Conservation (phyloP, 2,797 vertebrate genomes). For the Sorex maritimensis region DNA sequence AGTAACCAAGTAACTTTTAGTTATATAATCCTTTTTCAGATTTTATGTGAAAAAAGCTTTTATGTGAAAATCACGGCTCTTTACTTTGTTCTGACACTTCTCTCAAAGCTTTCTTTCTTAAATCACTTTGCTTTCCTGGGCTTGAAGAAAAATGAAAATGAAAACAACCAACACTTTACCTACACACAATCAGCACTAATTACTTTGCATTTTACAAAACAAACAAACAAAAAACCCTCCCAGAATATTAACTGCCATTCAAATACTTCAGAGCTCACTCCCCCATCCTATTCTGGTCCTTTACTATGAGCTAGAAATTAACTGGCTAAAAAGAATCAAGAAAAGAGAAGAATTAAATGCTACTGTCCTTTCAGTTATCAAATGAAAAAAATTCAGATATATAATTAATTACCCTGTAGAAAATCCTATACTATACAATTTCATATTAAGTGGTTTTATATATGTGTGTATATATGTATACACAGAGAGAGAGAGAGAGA, state of each 20-base stretch:
- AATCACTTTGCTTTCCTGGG: conserved; percentile 4
- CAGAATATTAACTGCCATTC: not conserved
- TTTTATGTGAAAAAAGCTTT: conserved; percentile 26
- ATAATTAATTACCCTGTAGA: conserved; percentile 30
- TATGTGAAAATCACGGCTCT: conserved; percentile 37
- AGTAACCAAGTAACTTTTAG: conserved; percentile 40
- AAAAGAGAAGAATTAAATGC: conserved; percentile 35
- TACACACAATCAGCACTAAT: not conserved
- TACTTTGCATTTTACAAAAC: conserved; percentile 37
- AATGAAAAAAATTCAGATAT: conserved; percentile 41
- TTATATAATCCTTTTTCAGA: conserved; percentile 18
- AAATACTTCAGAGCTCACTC: not conserved
- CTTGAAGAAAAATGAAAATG: not conserved
- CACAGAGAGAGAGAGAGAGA: too few relatives aligned
- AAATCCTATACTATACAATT: conserved; percentile 3
- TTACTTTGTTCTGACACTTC: conserved; percentile 16
- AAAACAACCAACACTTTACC: not conserved
- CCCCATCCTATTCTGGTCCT: not conserved
- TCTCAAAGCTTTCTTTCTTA: not conserved
- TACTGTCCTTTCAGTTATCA: conserved; percentile 16
- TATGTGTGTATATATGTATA: too few relatives aligned
- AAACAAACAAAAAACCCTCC: conserved; percentile 42
- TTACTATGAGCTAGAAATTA: conserved; percentile 53
- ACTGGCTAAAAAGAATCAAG: conserved; percentile 51
- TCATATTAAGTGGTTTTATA: not conserved